Conservation (phyloP, 1,140 invertebrate species). For the Ceratina australensis region DNA sequence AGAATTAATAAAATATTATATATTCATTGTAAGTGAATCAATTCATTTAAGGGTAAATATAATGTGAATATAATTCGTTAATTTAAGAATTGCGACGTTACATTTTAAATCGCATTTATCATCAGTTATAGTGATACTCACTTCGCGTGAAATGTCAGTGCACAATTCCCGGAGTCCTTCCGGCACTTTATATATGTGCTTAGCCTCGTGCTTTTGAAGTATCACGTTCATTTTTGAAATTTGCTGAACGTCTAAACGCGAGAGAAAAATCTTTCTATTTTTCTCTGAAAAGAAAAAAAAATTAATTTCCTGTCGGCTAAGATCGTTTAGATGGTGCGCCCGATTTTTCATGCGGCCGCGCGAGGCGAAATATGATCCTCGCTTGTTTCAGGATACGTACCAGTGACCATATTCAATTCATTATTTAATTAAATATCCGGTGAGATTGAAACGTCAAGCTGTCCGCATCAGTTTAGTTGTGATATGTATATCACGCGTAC, state of each 20-base stretch:
- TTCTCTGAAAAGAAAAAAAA: background rate
- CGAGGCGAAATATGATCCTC: background rate
- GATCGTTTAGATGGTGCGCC: background rate
- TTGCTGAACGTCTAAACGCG: background rate
- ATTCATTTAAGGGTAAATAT: too few relatives aligned
- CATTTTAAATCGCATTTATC: too few relatives aligned
- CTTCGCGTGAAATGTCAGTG: conserved; percentile 85
- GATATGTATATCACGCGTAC: too few relatives aligned
- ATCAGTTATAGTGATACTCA: conserved; percentile 51
- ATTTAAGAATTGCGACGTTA: too few relatives aligned
- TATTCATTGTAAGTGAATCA: too few relatives aligned
- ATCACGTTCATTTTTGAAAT: conserved; percentile 66
- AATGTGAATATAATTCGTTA: too few relatives aligned
- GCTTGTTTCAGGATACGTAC: conserved; percentile 11
- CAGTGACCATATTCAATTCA: background rate
- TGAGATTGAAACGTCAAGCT: background rate
- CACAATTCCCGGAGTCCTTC: conserved; percentile 85
- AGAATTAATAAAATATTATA: too few relatives aligned
- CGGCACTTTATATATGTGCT: conserved; percentile 76
- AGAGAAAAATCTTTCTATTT: background rate
- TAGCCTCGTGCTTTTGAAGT: conserved; percentile 67
- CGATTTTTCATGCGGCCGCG: background rate
- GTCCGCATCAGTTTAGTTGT: too few relatives aligned
- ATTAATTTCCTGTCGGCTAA: background rate
- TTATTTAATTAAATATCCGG: conserved; percentile 15